Conservation (phyloP, 2,797 vertebrate genomes). For the Lagorchestes hirsutus region DNA sequence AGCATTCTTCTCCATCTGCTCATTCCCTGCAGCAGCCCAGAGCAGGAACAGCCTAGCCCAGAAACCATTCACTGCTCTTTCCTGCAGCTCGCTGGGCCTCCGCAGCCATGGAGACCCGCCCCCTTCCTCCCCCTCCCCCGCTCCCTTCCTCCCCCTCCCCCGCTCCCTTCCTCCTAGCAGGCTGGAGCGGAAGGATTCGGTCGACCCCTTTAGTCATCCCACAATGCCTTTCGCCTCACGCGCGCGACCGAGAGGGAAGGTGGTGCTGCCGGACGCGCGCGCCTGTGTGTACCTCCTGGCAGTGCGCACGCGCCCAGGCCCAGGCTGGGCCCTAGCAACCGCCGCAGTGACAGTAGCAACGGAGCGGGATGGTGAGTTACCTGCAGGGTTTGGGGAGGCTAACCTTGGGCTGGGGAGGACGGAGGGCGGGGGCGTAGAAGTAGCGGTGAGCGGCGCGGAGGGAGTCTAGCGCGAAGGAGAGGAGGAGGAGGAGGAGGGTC, state of each 20-base stretch:
- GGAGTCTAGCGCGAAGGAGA: slow-evolving; percentile 47
- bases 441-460: not conserved
- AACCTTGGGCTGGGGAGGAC: not conserved
- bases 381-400: slow-evolving; percentile 28
- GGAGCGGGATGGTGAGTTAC: slow-evolving; percentile 87
- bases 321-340: slow-evolving; percentile 88
- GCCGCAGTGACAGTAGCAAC: slow-evolving; percentile 85
- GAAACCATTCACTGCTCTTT: not conserved
- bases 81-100: accelerated
- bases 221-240: slow-evolving; percentile 71
- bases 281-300: accelerated
- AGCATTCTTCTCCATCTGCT: not conserved
- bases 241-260: slow-evolving; percentile 33
- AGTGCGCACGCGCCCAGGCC: slow-evolving; percentile 83
- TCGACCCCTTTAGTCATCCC: slow-evolving; percentile 47
- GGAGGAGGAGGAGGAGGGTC: not conserved
- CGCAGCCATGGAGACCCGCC: accelerated
- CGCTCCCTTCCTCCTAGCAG: accelerated
- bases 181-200: accelerated
- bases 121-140: too few species aligned
- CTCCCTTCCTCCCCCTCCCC: too few species aligned
- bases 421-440: not conserved
- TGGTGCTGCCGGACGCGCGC: not conserved
- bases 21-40: not conserved
- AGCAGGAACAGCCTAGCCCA: not conserved